Evolutionary conservation across 2,888 invertebrate species (phyloP).

Genomic region (Poecilus cupreus): DNA sequence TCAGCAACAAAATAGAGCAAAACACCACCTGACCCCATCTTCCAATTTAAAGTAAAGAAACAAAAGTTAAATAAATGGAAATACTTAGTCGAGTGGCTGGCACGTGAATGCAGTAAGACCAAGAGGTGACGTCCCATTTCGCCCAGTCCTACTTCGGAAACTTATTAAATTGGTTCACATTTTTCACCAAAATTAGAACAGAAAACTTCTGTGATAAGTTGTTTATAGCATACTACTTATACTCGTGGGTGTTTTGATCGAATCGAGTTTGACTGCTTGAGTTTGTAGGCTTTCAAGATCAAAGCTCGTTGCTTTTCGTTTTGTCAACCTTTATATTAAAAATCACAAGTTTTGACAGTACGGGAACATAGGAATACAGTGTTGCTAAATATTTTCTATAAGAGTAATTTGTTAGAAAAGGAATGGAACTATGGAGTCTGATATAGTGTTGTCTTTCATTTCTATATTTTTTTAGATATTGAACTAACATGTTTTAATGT

Average conservation of each 20-base stretch:
- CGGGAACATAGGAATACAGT: no score
- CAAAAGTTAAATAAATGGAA: slow-evolving; percentile 36
- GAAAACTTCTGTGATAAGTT: neutral
- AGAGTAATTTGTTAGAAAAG: no score
- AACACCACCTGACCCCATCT: slow-evolving; percentile 31
- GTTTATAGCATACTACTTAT: neutral
- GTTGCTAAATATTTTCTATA: no score
- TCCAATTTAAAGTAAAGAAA: slow-evolving; percentile 24
- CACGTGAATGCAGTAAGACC: neutral
- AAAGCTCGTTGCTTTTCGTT: no score
- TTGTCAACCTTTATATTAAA: no score
- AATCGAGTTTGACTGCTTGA: no score
- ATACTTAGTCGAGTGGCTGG: slow-evolving; percentile 25
- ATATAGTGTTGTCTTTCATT: no score
- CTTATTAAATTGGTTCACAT: neutral
- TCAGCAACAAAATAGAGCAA: slow-evolving; percentile 30
- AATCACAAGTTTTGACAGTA: no score
- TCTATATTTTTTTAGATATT: no score
- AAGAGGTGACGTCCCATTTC: neutral
- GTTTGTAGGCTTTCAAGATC: no score
- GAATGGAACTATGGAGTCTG: no score
- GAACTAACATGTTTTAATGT: no score
- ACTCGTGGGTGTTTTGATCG: neutral
- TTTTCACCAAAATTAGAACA: neutral
- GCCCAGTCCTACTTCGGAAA: neutral